Conservation (phyloP, 2,113 vertebrate species). For the Passer domesticus region DNA sequence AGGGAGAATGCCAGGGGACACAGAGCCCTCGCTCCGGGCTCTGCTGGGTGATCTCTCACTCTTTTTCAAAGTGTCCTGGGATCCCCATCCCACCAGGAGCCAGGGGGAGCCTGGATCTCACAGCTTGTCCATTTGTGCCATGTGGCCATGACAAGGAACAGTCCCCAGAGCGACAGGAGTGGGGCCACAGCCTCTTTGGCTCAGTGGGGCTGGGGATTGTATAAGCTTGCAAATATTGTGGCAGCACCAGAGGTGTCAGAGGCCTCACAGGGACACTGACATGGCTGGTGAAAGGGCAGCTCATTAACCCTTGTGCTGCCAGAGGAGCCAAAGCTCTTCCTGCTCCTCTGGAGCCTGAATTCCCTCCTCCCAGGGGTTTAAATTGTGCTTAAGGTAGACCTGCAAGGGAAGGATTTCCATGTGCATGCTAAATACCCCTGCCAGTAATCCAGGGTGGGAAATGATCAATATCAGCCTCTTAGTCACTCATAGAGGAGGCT, state of each 20-base stretch:
- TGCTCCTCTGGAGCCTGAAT: not conserved
- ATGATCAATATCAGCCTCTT: not conserved
- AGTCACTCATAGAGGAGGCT: fast-evolving
- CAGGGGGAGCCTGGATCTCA: not conserved
- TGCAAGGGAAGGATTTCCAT: not conserved
- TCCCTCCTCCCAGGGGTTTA: not conserved
- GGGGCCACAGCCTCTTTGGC: not conserved
- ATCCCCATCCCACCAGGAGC: not conserved
- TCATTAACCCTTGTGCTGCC: not conserved
- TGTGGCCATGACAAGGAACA: not conserved
- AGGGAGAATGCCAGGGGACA: not conserved
- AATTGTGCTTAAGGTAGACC: not conserved
- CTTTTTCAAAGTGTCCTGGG: not conserved
- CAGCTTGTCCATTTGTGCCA: fast-evolving
- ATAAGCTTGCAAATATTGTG: not conserved
- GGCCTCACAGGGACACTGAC: not conserved
- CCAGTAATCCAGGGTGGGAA: not conserved
- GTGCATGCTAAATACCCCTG: not conserved
- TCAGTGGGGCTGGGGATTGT: not conserved
- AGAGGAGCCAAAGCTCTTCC: not conserved
- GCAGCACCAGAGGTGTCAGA: not conserved
- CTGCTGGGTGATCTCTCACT: fast-evolving
- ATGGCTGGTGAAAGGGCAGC: not conserved
- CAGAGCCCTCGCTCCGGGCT: fast-evolving
- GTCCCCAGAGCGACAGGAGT: not conserved